A percentile compares a stretch with the other conserved stretches of the same genome.
Evolutionary conservation across 2,888 invertebrate species (phyloP).

Genomic region (Agonopterix subpropinquella): DNA sequence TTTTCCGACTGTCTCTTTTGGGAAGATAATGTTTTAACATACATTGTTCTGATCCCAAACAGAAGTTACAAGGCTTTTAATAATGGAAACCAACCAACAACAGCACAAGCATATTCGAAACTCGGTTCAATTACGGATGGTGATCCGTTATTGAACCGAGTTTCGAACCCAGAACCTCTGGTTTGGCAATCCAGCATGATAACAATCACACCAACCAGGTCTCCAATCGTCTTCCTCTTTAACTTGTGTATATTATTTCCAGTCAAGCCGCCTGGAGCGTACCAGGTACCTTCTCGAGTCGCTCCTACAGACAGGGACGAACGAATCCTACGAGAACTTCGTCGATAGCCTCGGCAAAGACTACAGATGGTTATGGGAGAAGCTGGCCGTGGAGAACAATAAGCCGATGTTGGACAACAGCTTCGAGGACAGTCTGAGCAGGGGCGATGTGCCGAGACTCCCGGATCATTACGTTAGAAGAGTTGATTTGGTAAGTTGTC

Average conservation of each 20-base stretch:
- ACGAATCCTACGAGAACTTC: conserved; percentile 70
- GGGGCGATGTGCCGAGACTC: conserved; percentile 74
- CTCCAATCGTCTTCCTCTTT: too few relatives aligned
- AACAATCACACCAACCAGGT: too few relatives aligned
- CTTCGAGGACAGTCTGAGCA: conserved; percentile 67
- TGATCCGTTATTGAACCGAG: too few relatives aligned
- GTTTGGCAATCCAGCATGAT: too few relatives aligned
- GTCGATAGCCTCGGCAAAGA: conserved; percentile 70
- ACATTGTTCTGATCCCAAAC: too few relatives aligned
- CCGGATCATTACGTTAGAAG: conserved; percentile 74
- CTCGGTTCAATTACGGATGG: too few relatives aligned
- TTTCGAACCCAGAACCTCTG: too few relatives aligned
- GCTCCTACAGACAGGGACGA: conserved; percentile 51
- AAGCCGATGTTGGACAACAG: conserved; percentile 50
- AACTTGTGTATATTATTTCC: conserved; percentile 18
- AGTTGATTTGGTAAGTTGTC: conserved; percentile 56
- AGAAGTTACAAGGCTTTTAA: too few relatives aligned
- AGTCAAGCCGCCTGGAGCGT: conserved; percentile 52
- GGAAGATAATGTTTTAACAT: too few relatives aligned
- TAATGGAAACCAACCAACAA: too few relatives aligned
- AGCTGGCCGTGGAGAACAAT: conserved; percentile 50
- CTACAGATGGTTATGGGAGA: conserved; percentile 75
- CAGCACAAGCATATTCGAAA: too few relatives aligned
- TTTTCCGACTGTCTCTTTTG: too few relatives aligned
- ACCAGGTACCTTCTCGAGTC: conserved; percentile 53